Conservation (phyloP, 2,888 invertebrate species). For the Odontocerum albicorne region DNA sequence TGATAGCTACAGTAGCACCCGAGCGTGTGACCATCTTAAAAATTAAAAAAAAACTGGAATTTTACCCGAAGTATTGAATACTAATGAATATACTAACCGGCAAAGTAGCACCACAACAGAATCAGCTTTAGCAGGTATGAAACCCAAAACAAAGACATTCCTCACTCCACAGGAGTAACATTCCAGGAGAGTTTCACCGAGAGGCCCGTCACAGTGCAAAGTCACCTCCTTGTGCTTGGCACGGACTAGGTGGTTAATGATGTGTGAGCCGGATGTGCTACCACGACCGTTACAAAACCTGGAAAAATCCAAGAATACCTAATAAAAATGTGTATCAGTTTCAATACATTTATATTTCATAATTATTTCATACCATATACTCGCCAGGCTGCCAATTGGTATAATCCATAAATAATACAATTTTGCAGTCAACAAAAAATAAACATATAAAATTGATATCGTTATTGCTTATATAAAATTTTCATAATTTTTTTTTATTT, state of each 20-base stretch:
- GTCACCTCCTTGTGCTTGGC: constrained; percentile 99
- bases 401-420: too few species aligned
- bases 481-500: too few species aligned
- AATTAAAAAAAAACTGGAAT: not conserved
- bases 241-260: constrained; percentile 97
- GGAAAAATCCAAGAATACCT: too few species aligned
- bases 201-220: constrained; percentile 93
- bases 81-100: constrained; percentile 54
- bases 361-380: too few species aligned
- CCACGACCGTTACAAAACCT: constrained; percentile 98
- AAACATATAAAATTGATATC: too few species aligned
- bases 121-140: constrained; percentile 98
- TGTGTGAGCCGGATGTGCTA: constrained; percentile 97
- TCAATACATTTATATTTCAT: too few species aligned
- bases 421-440: too few species aligned
- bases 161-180: constrained; percentile 98
- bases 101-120: constrained; percentile 97
- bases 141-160: constrained; percentile 97
- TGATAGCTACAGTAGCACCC: not conserved
- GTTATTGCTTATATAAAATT: too few species aligned
- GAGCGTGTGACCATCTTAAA: not conserved
- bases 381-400: too few species aligned
- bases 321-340: too few species aligned
- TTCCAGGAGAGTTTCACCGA: constrained; percentile 96
- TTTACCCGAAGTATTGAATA: not conserved